Percentiles rank a stretch among this genome's conserved stretches.
Conservation (phyloP, 2,113 vertebrate species). For the Bufo bufo region DNA sequence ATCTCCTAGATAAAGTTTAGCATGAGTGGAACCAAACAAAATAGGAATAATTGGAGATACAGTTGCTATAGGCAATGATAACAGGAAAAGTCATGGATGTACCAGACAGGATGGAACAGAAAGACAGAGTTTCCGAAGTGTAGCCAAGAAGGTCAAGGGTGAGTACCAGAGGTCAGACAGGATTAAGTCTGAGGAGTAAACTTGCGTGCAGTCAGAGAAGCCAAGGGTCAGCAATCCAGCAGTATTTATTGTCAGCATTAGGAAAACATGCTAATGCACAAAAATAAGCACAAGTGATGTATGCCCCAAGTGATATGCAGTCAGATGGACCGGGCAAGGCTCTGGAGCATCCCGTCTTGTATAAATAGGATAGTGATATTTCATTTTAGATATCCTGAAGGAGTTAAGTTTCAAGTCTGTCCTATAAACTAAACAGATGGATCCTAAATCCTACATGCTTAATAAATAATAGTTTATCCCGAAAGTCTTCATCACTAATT, state of each 20-base stretch:
- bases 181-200: background rate
- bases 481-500: conserved; percentile 24
- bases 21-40: too few species aligned
- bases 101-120: too few species aligned
- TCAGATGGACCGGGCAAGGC: background rate
- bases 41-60: too few species aligned
- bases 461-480: conserved; percentile 10
- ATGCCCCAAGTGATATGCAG: background rate
- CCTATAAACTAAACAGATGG: conserved; percentile 16
- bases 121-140: too few species aligned
- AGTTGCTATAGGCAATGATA: too few species aligned
- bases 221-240: background rate
- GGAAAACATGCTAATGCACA: background rate
- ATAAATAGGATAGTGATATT: background rate
- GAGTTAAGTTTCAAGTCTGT: background rate
- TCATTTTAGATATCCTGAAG: background rate
- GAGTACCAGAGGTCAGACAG: background rate
- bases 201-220: background rate
- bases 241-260: background rate
- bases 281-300: background rate
- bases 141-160: background rate
- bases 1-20: too few species aligned
- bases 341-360: background rate
- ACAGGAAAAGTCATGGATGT: too few species aligned
- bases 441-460: background rate